Evolutionary conservation across 2,888 invertebrate species (phyloP), one percentile per base, ranked within the genome.

Genomic region (Macaria notata): DNA sequence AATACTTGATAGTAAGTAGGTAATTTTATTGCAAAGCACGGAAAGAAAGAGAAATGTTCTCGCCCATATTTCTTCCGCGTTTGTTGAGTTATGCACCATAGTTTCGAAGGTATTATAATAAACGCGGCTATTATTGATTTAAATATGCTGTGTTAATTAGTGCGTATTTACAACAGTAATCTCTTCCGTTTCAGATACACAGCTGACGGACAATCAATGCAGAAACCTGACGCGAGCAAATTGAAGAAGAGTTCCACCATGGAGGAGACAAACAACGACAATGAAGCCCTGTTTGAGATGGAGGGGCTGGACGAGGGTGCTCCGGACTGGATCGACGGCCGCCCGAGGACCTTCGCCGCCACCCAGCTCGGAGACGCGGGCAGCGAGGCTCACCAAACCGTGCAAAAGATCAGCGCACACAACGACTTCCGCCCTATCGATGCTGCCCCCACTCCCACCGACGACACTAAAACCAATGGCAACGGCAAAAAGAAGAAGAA

Each of bases 401-500:
- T 94, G 62, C 92, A 93, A 49, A 93, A 93, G 72, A 93, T 94
- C 59, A 94, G 94, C 71, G 93, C 93, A 9, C 92, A 93, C 62
- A 93, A 93, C 63, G 94, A 94, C 71, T 94, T 94, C 69, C 83
- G 93, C 49, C 94, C 94, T 0, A 94, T 94, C 54, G 90, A 86
- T 31, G 89, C 81, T 19, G 81, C 73, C 7, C 78, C 79, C 1
- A 66, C 75, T 8, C 80, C 68, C 58, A 76, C 68, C 31, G 93
- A 93, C 29, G 93, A 93, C 31, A 54, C 71, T 1, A 94, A 94
- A 68, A 88, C 78, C 47, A 93, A 92, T 62, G 93, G 90, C 46
- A 93, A 92, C 58, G 91, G 90, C 29, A 93, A 93, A 71, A 96
- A 96, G 76, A 95, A 96, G 81, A 96, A 95, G 80, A 94, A 96